phyloP scores from a whole-genome alignment of 2,888 invertebrate genomes.

The Thecocarcelia acutangulata region DNA sequence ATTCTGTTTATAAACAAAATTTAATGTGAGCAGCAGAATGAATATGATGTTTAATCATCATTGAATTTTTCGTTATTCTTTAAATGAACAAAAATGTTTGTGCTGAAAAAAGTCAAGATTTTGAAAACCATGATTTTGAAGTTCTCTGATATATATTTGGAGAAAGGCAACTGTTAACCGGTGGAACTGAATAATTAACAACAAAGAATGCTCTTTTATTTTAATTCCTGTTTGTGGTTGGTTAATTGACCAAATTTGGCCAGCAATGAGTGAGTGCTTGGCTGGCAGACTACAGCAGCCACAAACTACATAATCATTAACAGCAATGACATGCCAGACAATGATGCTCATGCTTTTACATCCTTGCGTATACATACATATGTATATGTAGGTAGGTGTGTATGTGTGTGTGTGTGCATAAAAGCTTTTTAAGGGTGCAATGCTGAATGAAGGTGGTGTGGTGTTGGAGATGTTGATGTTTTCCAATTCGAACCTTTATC shows the following conservation, averaged over 20 bases:
- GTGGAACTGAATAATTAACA: constrained; percentile 18
- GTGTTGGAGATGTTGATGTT: constrained; percentile 15
- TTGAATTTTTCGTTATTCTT: no score
- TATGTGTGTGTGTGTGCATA: neutral
- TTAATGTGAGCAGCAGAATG: no score
- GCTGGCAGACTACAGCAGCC: constrained; percentile 14
- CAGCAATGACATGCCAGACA: constrained; percentile 28
- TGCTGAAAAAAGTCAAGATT: no score
- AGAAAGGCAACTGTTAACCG: neutral
- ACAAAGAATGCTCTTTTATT: constrained; percentile 3
- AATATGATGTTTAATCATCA: no score
- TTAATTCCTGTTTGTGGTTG: constrained; percentile 42
- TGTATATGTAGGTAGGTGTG: no score
- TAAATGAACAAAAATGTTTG: no score
- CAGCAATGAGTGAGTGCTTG: constrained; percentile 7
- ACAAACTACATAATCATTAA: constrained; percentile 11
- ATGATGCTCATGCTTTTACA: constrained; percentile 10
- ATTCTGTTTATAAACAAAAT: no score
- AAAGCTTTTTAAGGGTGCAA: constrained; percentile 25
- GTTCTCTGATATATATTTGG: no score
- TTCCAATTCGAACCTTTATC: constrained; percentile 34
- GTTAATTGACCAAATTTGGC: constrained; percentile 45
- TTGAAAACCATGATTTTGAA: no score
- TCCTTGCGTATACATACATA: neutral
- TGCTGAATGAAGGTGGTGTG: constrained; percentile 21